Conservation (phyloP, 2,888 invertebrate genomes). For the Papilio gigon region DNA sequence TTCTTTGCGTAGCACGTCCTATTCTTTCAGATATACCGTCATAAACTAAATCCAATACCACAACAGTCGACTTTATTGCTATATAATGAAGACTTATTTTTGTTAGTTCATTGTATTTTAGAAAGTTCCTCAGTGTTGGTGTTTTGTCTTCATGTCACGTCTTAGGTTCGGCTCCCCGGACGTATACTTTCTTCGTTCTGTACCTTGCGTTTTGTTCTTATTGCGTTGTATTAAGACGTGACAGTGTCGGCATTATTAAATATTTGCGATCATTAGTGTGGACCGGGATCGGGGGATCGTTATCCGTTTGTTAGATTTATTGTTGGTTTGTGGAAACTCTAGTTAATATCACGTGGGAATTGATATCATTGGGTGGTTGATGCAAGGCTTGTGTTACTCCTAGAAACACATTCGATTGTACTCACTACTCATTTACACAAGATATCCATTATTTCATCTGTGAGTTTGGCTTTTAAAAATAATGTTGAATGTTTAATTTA, state of each 20-base stretch:
- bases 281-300: constrained; percentile 40
- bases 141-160: constrained; percentile 74
- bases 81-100: constrained; percentile 52
- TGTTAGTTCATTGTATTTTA: constrained; percentile 45
- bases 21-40: constrained; percentile 58
- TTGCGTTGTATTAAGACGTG: constrained; percentile 67
- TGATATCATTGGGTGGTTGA: background rate
- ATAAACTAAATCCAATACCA: constrained; percentile 47
- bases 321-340: constrained; percentile 16
- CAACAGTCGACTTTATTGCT: constrained; percentile 46
- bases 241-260: constrained; percentile 66
- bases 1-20: constrained; percentile 68
- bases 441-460: too few relatives aligned
- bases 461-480: too few relatives aligned
- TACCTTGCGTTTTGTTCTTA: constrained; percentile 74
- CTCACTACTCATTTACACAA: background rate
- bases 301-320: constrained; percentile 38
- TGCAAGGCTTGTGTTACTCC: too few relatives aligned
- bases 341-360: constrained; percentile 16
- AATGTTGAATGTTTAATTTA: background rate
- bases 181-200: constrained; percentile 64
- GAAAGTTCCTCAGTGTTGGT: constrained; percentile 55
- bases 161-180: constrained; percentile 64
- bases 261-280: constrained; percentile 56
- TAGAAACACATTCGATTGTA: too few relatives aligned